Base-by-base conservation (phyloP, 1,140 invertebrate genomes). In the Drosophila parabipectinata region DNA sequence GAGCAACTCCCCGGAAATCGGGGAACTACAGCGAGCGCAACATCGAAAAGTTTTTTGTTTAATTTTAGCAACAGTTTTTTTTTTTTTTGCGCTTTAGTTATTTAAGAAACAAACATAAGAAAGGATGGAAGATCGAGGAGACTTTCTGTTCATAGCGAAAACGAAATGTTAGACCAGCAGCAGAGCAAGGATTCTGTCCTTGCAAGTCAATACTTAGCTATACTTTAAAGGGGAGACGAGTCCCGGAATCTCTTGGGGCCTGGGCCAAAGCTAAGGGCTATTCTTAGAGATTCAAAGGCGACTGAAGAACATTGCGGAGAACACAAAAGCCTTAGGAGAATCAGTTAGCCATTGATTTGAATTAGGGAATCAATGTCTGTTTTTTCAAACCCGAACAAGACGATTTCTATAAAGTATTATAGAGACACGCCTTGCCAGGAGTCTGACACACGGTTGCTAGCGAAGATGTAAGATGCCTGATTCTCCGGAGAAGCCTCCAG, bases 91-190 rank as follows among this genome's bases (percentile, higher is more conserved):
- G 73, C 69, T 56, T 82, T 77, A 74, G 71, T 66, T 66, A 60
- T 37, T 26, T 69, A 69, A 69, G 64, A n/a, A 37, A 37, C 18
- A 47, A 14, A 28, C 51, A 28, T 18, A 56, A 26, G 51, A 18
- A 28, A 28, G 5, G 26, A 28, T 28, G 26, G 5, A 28, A 28
- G 26, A 28, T 28, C 26, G 26, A 67, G 66, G 32, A 52, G 59
- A 66, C 72, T 77, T 81, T 77, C 67, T 77, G 79, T 82, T 82
- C 59, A 82, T 77, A 82, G 79, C 63, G 60, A 82, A 82, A 64
- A 59, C 72, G 55, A 51, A 51, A 62, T 61, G 67, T 72, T 61
- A 69, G 54, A 53, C 34, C 14, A 52, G 15, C 24, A 28, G 28
- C 14, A 44, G 67, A 71, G 67, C 69, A 55, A 72, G 66, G 37